Conservation (phyloP, 2,888 invertebrate species). For the Drosophila lutescens region DNA sequence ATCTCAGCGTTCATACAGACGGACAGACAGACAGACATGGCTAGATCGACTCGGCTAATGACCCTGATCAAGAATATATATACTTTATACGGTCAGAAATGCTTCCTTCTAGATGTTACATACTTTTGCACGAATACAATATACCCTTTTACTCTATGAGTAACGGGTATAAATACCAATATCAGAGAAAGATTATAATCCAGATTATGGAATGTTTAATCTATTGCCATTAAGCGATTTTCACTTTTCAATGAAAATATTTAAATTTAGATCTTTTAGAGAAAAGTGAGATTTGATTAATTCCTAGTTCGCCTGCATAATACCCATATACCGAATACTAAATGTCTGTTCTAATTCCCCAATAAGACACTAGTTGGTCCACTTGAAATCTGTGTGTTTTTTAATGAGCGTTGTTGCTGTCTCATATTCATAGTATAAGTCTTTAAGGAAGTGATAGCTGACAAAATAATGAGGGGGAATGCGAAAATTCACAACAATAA, state of each 20-base stretch:
- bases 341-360: constrained; percentile 1
- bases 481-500: constrained; percentile 18
- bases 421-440: not conserved
- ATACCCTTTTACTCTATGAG: no score
- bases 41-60: no score
- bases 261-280: not conserved
- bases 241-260: not conserved
- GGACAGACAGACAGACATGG: no score
- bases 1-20: no score
- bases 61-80: no score
- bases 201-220: not conserved
- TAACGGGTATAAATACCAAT: no score
- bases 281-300: not conserved
- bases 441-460: constrained; percentile 9
- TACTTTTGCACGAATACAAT: no score
- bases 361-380: not conserved
- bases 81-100: no score
- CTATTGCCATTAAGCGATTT: not conserved
- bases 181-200: not conserved
- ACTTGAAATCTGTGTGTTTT: constrained; percentile 1
- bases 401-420: constrained; percentile 4
- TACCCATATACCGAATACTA: not conserved
- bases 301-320: not conserved
- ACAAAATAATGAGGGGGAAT: not conserved
- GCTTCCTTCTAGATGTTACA: no score